phyloP scores from a whole-genome alignment of 2,113 vertebrate species.

The Aythya baeri region DNA sequence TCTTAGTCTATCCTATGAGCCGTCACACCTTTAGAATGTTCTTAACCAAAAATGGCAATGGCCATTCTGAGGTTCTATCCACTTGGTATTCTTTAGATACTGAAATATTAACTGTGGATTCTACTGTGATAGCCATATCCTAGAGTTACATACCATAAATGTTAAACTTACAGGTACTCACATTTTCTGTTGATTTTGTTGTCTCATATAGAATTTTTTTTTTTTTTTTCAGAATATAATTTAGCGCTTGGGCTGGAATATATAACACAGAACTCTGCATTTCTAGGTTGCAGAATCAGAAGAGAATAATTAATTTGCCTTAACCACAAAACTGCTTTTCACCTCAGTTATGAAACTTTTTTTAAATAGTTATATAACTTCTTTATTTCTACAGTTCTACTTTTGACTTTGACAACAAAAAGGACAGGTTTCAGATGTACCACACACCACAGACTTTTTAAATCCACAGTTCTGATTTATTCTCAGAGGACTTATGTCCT shows the following conservation, averaged over 20 bases:
- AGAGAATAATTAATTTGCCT: neutral
- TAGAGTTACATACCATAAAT: neutral
- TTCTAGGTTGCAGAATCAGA: neutral
- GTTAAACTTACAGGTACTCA: neutral
- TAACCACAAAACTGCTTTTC: neutral
- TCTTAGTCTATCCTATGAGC: neutral
- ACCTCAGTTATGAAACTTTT: neutral
- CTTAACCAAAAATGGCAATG: neutral
- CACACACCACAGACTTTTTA: neutral
- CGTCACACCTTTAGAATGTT: neutral
- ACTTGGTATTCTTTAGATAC: neutral
- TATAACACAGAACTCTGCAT: neutral
- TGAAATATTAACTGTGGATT: neutral
- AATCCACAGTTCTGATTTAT: neutral
- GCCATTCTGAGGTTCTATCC: neutral
- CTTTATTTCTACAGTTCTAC: neutral
- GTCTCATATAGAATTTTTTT: neutral
- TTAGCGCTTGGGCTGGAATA: neutral
- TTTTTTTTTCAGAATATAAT: neutral
- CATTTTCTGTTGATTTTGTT: neutral
- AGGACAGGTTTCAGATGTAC: neutral
- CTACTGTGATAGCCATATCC: neutral
- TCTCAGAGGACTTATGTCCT: neutral
- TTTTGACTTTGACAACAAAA: neutral
- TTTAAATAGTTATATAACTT: neutral